Percentiles rank a stretch among this genome's conserved stretches.
phyloP scores from a whole-genome alignment of 2,113 vertebrate species.

The Corythaeola cristata region DNA sequence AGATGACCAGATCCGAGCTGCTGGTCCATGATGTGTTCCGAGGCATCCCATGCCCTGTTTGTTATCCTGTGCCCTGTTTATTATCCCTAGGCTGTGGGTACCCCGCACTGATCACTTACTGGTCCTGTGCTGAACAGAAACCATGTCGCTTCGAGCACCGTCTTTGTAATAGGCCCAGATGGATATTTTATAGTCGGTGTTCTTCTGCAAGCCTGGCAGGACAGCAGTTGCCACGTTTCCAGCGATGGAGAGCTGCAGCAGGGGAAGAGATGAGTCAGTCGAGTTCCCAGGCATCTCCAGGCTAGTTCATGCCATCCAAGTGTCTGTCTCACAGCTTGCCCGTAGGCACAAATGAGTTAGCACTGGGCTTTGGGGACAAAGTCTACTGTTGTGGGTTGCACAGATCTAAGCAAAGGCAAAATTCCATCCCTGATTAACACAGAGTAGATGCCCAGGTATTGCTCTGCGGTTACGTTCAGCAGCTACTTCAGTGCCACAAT shows the following conservation, averaged over 20 bases:
- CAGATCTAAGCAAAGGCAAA: neutral
- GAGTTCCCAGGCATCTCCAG: neutral
- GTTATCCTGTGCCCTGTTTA: neutral
- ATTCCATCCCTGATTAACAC: neutral
- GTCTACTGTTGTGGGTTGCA: neutral
- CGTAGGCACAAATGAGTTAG: neutral
- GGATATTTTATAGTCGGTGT: constrained; percentile 89
- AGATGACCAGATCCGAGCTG: neutral
- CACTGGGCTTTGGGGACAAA: neutral
- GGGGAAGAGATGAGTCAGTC: neutral
- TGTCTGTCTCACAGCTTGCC: neutral
- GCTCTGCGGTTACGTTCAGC: neutral
- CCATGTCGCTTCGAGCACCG: constrained; percentile 86
- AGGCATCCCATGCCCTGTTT: neutral
- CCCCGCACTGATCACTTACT: constrained; percentile 72
- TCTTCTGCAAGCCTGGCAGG: constrained; percentile 83
- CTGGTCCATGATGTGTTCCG: neutral
- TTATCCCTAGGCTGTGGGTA: neutral
- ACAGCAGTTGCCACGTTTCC: constrained; percentile 78
- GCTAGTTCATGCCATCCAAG: neutral
- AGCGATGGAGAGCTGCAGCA: constrained; percentile 79
- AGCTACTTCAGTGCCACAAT: neutral
- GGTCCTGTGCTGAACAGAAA: constrained; percentile 86
- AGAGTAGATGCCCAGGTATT: neutral
- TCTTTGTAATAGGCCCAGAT: constrained; percentile 89